Evolutionary conservation across 2,797 vertebrate genomes (phyloP).

Genomic region (Chloroceryle inda): DNA sequence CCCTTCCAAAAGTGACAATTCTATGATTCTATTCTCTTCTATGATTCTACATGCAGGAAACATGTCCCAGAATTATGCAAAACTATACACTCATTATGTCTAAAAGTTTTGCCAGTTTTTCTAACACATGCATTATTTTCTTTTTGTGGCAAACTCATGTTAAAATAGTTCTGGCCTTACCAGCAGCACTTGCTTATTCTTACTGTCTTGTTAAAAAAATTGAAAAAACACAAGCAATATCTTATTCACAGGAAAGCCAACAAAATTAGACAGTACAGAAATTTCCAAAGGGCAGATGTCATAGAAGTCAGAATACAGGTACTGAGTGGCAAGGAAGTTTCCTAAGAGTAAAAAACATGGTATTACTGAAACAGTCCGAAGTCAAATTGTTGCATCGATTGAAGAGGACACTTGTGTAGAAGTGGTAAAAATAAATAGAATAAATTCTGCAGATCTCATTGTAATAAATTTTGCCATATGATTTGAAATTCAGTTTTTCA

Average conservation of each 20-base stretch:
- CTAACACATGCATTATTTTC: neutral
- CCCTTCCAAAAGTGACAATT: too few species aligned
- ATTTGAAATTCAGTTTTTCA: slow-evolving; percentile 55
- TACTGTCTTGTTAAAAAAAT: neutral
- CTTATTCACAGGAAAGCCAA: neutral
- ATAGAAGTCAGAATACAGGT: neutral
- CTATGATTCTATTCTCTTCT: too few species aligned
- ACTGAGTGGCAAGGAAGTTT: neutral
- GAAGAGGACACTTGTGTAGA: neutral
- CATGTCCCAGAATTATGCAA: neutral
- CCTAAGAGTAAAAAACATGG: neutral
- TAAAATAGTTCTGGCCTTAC: neutral
- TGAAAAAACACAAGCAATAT: neutral
- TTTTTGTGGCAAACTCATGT: neutral
- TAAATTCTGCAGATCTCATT: slow-evolving; percentile 8
- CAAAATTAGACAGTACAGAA: neutral
- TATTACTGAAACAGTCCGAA: neutral
- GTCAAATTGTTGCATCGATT: neutral
- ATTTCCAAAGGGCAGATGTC: neutral
- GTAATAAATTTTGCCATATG: slow-evolving; percentile 30
- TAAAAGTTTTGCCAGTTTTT: neutral
- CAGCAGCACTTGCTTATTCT: neutral
- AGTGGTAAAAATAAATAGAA: slow-evolving; percentile 14
- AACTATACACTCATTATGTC: neutral
- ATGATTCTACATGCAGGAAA: neutral